Conservation (phyloP, 2,113 vertebrate genomes). For the Colius striatus region DNA sequence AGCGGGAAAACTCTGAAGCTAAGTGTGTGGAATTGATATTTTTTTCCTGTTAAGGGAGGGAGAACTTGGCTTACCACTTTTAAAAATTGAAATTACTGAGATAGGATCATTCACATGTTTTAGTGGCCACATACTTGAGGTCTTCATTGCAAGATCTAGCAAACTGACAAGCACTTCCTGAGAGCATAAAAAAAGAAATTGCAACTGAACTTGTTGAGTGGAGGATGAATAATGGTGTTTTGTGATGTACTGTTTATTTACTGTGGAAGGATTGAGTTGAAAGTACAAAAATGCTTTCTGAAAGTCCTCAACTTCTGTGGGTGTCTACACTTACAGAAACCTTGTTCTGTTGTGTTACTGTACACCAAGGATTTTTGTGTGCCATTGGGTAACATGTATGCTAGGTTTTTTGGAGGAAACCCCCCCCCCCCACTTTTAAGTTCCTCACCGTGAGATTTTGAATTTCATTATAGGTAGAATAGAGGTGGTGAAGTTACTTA, state of each 20-base stretch:
- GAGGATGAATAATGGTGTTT: not conserved
- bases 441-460: not conserved
- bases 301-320: not conserved
- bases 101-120: not conserved
- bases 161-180: slow-evolving; percentile 5
- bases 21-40: not conserved
- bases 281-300: not conserved
- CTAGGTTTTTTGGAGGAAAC: not conserved
- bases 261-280: not conserved
- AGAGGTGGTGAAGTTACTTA: not conserved
- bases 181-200: not conserved
- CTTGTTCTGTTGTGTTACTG: not conserved
- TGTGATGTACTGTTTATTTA: not conserved
- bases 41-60: not conserved
- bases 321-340: not conserved
- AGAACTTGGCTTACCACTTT: not conserved
- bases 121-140: not conserved
- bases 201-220: not conserved
- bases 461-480: not conserved
- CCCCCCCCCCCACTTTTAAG: not conserved
- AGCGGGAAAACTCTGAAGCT: not conserved
- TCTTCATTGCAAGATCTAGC: not conserved
- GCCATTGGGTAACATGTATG: not conserved
- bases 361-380: not conserved
- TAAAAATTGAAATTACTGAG: not conserved